Conservation (phyloP, 1,140 invertebrate species). For the Lepidurus apus region DNA sequence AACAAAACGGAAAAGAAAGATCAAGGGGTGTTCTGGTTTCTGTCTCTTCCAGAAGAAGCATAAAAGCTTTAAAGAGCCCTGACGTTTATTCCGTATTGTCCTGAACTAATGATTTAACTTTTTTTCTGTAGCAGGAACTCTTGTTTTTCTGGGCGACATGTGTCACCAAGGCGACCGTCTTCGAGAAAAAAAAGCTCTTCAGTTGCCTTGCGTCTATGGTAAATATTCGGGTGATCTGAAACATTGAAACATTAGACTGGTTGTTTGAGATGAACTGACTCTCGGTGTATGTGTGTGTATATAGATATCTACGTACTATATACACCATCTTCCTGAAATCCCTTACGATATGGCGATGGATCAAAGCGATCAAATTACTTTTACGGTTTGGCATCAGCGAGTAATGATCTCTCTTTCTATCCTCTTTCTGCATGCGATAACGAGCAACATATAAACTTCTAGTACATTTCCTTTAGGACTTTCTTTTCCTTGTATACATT, state of each 20-base stretch:
- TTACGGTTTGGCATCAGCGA: neutral
- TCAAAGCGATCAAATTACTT: conserved; percentile 19
- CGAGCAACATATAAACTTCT: neutral
- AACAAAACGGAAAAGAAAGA: neutral
- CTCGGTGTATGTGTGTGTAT: neutral
- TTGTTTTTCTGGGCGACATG: neutral
- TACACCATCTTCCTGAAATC: neutral
- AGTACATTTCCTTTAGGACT: neutral
- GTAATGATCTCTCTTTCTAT: neutral
- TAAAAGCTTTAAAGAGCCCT: neutral
- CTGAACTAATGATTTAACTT: neutral
- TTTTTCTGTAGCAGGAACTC: neutral
- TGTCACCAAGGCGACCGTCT: conserved; percentile 5
- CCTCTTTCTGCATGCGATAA: neutral
- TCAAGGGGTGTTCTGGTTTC: conserved; percentile 1
- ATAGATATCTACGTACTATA: conserved; percentile 11
- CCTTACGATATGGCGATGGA: neutral
- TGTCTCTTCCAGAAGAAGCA: neutral
- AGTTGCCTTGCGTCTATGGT: neutral
- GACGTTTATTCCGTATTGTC: neutral
- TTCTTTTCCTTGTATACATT: neutral
- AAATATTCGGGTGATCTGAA: conserved; percentile 18
- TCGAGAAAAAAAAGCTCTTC: neutral
- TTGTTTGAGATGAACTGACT: conserved; percentile 22
- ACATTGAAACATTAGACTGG: conserved; percentile 7